Percentiles rank a stretch among this genome's conserved stretches.
Evolutionary conservation across 2,113 vertebrate species (phyloP).

Genomic region (Ceuthmochares aereus): DNA sequence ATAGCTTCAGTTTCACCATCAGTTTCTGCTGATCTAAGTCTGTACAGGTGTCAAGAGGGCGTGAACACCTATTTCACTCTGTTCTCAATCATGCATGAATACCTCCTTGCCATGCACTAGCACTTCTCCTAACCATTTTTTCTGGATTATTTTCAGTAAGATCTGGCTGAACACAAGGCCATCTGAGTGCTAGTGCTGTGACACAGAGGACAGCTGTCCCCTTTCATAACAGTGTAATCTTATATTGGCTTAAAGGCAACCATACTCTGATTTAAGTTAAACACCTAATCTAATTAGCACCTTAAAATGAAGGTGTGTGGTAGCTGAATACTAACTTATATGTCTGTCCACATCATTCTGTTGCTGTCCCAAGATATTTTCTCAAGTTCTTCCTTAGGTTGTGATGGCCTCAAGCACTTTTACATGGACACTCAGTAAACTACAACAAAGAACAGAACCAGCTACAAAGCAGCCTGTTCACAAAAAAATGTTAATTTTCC

Average conservation of each 20-base stretch:
- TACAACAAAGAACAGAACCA: background rate
- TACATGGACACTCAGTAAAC: background rate
- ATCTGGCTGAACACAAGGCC: background rate
- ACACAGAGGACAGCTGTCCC: background rate
- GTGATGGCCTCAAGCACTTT: background rate
- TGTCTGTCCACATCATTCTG: background rate
- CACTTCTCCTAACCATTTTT: background rate
- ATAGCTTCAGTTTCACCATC: background rate
- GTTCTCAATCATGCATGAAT: background rate
- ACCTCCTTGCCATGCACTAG: background rate
- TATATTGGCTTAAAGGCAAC: background rate
- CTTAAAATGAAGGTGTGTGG: background rate
- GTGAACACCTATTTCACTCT: rapidly evolving
- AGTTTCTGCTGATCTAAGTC: background rate
- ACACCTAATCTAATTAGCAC: background rate
- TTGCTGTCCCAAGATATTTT: background rate
- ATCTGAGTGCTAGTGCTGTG: background rate
- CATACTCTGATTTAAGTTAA: background rate
- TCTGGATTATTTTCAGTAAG: background rate
- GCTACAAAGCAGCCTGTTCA: background rate
- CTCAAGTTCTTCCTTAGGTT: background rate
- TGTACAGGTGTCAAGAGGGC: background rate
- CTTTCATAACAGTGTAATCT: background rate
- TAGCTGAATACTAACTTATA: background rate
- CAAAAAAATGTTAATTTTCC: background rate